phyloP scores from a whole-genome alignment of 2,113 vertebrate genomes.

The Pithys albifrons region DNA sequence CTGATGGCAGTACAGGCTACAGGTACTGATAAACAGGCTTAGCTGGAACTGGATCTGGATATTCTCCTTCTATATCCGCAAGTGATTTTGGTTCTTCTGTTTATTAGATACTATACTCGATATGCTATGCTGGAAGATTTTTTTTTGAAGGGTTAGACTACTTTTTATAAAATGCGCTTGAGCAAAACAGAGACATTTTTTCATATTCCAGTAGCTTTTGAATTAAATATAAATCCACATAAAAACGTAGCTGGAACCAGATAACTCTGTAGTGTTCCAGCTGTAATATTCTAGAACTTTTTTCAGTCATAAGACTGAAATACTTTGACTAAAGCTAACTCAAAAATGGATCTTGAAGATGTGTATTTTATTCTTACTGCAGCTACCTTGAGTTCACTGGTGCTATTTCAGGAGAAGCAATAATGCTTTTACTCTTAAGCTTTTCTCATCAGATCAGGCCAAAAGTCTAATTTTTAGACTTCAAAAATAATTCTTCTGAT shows the following conservation, averaged over 20 bases:
- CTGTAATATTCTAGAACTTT: not conserved
- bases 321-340: not conserved
- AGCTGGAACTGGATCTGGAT: not conserved
- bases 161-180: not conserved
- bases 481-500: not conserved
- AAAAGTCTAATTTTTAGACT: not conserved
- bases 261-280: not conserved
- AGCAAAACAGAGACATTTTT: not conserved
- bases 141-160: not conserved
- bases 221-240: not conserved
- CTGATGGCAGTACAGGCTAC: not conserved
- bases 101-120: fast-evolving
- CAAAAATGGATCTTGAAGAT: not conserved
- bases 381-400: not conserved
- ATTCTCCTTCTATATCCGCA: not conserved
- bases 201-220: not conserved
- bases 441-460: not conserved
- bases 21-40: not conserved
- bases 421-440: not conserved
- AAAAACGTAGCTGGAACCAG: not conserved
- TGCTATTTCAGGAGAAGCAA: not conserved
- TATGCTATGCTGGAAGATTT: not conserved
- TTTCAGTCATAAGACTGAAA: not conserved
- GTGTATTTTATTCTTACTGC: not conserved
- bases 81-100: not conserved